A percentile compares a stretch with the other conserved stretches of the same genome.
Conservation (phyloP, 2,113 vertebrate genomes). For the Tetrao urogallus region DNA sequence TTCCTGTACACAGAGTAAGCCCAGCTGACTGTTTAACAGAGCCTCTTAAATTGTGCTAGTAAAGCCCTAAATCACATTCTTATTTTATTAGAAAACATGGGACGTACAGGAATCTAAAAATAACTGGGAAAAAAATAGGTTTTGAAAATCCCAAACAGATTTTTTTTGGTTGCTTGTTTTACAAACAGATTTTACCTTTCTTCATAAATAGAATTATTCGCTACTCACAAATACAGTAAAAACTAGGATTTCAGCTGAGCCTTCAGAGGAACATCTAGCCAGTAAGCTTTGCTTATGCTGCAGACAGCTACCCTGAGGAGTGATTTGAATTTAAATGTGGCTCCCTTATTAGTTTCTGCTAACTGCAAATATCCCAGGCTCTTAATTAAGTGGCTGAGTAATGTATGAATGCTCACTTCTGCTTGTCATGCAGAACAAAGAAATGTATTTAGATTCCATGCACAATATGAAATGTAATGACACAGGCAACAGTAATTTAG, state of each 20-base stretch:
- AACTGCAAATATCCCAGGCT: conserved; percentile 87
- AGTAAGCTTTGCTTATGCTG: conserved; percentile 85
- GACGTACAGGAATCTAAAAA: conserved; percentile 65
- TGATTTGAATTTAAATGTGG: conserved; percentile 89
- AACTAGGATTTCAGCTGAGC: conserved; percentile 77
- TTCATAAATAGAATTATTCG: conserved; percentile 67
- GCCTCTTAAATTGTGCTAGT: conserved; percentile 6
- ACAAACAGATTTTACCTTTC: conserved; percentile 52
- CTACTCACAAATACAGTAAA: conserved; percentile 73
- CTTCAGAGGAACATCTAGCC: conserved; percentile 78
- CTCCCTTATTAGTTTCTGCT: conserved; percentile 88
- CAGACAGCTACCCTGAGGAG: conserved; percentile 85
- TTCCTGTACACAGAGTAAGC: conserved; percentile 18
- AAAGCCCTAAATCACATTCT: conserved; percentile 56
- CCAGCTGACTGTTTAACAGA: conserved; percentile 46
- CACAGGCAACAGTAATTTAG: conserved; percentile 82
- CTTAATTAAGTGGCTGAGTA: conserved; percentile 88
- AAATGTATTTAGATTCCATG: conserved; percentile 86
- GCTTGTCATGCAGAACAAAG: conserved; percentile 87
- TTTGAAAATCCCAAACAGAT: conserved; percentile 62
- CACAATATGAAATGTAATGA: conserved; percentile 89
- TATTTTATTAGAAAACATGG: conserved; percentile 57
- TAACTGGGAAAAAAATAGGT: conserved; percentile 29
- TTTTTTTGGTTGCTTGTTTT: conserved; percentile 55
- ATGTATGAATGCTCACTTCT: conserved; percentile 87